Percentiles rank a stretch among this genome's conserved stretches.
Evolutionary conservation across 2,113 vertebrate species (phyloP).

Genomic region (Sclerurus mexicanus): DNA sequence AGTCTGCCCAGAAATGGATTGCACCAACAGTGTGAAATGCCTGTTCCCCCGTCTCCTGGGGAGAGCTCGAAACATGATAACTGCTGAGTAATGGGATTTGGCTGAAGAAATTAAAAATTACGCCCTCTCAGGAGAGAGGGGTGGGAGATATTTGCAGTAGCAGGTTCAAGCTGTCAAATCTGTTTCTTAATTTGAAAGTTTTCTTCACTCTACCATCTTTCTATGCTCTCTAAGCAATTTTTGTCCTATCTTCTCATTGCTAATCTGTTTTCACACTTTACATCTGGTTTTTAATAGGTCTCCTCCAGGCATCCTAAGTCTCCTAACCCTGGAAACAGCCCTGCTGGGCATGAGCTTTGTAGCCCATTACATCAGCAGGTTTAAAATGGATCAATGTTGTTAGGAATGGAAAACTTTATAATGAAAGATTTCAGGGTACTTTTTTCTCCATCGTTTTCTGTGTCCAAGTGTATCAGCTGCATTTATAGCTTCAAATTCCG

Average conservation of each 20-base stretch:
- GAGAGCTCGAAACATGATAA: slow-evolving; percentile 33
- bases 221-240: background rate
- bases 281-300: background rate
- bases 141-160: background rate
- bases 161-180: background rate
- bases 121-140: background rate
- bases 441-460: accelerated
- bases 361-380: background rate
- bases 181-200: background rate
- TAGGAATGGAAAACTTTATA: background rate
- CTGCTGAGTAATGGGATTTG: slow-evolving; percentile 59
- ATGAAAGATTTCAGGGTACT: background rate
- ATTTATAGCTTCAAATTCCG: background rate
- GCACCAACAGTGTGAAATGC: slow-evolving; percentile 31
- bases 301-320: background rate
- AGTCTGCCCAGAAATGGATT: slow-evolving; percentile 40
- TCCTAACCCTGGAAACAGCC: background rate
- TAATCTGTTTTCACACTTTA: background rate
- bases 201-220: background rate
- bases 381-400: background rate
- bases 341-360: background rate
- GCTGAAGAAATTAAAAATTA: background rate
- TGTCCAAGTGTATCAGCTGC: background rate
- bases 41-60: slow-evolving; percentile 9
- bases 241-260: background rate